Conservation (phyloP, 2,888 invertebrate genomes). For the Noctua comes region DNA sequence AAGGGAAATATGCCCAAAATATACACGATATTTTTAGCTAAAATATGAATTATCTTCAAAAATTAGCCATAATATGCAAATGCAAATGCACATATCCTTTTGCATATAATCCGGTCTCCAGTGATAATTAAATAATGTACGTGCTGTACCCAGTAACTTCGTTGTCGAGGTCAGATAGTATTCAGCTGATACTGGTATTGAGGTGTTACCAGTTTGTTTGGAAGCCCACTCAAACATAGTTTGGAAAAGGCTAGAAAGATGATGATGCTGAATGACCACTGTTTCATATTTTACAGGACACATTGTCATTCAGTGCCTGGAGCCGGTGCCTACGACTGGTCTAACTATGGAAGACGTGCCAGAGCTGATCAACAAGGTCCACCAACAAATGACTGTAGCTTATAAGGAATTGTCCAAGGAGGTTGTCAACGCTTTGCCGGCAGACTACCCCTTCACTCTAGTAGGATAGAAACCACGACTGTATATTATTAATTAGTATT, state of each 20-base stretch:
- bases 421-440: conserved; percentile 81
- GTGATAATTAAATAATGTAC: too few relatives aligned
- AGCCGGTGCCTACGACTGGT: conserved; percentile 87
- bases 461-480: conserved; percentile 65
- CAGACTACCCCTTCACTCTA: conserved; percentile 80
- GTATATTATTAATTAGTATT: conserved; percentile 41
- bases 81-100: too few relatives aligned
- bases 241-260: neutral
- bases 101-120: too few relatives aligned
- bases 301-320: conserved; percentile 87
- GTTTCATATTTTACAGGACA: conserved; percentile 80
- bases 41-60: too few relatives aligned
- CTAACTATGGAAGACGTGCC: conserved; percentile 85
- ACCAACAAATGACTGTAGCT: conserved; percentile 82
- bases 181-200: neutral
- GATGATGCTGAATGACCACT: neutral
- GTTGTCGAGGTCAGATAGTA: neutral
- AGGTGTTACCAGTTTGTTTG: neutral
- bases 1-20: too few relatives aligned
- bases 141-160: neutral
- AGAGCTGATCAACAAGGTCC: conserved; percentile 82
- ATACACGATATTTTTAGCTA: too few relatives aligned
- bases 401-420: conserved; percentile 86
- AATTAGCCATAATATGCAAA: too few relatives aligned
- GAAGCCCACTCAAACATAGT: neutral